Conservation (phyloP, 2,888 invertebrate genomes). For the Acanthosepion pharaonis region DNA sequence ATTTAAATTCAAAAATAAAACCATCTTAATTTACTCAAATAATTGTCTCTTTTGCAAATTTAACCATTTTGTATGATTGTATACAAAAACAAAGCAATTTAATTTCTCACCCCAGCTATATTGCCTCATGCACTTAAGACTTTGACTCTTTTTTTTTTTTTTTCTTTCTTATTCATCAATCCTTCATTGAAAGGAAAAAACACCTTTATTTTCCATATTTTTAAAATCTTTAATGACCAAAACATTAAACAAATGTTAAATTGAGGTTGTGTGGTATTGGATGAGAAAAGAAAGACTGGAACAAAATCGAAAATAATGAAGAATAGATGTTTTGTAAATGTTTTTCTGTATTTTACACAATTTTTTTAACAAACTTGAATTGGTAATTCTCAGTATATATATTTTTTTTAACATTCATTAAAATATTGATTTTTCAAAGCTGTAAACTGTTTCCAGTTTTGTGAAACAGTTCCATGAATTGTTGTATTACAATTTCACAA, state of each 20-base stretch:
- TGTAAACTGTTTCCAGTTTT: background rate
- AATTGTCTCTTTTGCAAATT: too few species aligned
- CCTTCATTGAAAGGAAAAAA: background rate
- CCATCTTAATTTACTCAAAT: too few species aligned
- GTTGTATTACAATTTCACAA: background rate
- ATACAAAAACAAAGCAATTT: too few species aligned
- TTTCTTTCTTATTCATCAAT: too few species aligned
- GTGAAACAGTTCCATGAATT: background rate
- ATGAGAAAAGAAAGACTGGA: background rate
- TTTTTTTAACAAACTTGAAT: background rate
- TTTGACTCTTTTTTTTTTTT: too few species aligned
- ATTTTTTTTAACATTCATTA: background rate
- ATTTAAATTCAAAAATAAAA: too few species aligned
- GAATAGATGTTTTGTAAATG: background rate
- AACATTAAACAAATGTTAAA: constrained; percentile 33
- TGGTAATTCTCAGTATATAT: too few species aligned
- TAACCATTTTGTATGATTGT: too few species aligned
- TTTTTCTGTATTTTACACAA: background rate
- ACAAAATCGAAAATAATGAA: constrained; percentile 13
- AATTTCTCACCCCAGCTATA: too few species aligned
- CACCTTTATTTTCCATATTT: background rate
- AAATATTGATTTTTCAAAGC: constrained; percentile 1
- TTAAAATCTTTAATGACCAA: background rate
- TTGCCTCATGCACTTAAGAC: too few species aligned
- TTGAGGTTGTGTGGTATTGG: background rate